phyloP scores from a whole-genome alignment of 2,797 vertebrate species.

The Toxotes lorentzi region DNA sequence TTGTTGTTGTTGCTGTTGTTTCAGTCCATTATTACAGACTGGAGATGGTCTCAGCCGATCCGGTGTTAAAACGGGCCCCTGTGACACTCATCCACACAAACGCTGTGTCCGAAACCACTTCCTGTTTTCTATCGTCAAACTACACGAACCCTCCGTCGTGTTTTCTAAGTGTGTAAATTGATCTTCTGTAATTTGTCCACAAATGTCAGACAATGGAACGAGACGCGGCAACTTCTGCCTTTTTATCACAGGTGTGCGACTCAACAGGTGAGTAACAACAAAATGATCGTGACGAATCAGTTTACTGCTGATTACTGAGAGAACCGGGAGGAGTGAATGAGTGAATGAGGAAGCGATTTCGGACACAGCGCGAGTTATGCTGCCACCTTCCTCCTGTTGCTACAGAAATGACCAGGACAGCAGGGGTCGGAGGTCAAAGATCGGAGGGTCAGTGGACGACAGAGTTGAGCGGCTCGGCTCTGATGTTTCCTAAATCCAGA shows the following conservation, averaged over 20 bases:
- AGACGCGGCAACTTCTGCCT: too few relatives aligned
- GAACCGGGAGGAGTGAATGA: neutral
- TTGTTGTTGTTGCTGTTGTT: too few relatives aligned
- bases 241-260: too few relatives aligned
- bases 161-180: neutral
- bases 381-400: conserved; percentile 3
- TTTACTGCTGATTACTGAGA: too few relatives aligned
- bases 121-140: neutral
- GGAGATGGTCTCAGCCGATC: neutral
- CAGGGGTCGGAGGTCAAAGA: neutral
- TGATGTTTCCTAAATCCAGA: conserved; percentile 96
- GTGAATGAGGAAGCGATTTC: neutral
- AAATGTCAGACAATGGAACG: too few relatives aligned
- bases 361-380: neutral
- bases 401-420: neutral
- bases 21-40: neutral
- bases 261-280: too few relatives aligned
- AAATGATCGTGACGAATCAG: neutral
- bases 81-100: neutral
- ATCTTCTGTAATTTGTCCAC: too few relatives aligned
- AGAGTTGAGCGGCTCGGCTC: conserved; percentile 97
- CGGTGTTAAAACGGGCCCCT: neutral
- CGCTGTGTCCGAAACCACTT: neutral
- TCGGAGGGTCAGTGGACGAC: conserved; percentile 90
- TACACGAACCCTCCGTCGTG: too few relatives aligned